Percentiles rank a stretch among this genome's conserved stretches.
Conservation (phyloP, 2,113 vertebrate genomes). For the Phylloscopus whistleri region DNA sequence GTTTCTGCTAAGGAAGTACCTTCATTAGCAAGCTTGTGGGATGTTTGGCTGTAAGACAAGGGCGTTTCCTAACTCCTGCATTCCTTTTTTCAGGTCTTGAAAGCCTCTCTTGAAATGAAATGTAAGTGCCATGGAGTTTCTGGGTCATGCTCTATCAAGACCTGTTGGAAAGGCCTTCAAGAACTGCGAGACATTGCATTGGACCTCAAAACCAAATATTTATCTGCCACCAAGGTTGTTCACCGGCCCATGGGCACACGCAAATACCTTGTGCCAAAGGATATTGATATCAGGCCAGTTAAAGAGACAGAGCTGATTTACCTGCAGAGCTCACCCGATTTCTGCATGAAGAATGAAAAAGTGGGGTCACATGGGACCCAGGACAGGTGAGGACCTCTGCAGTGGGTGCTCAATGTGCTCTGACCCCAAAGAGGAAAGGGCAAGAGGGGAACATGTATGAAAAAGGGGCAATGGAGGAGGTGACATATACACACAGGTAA, state of each 20-base stretch:
- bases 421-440: background rate
- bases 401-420: background rate
- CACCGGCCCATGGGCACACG: constrained; percentile 93
- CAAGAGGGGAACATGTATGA: background rate
- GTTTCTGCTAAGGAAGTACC: background rate
- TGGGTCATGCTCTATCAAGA: constrained; percentile 96
- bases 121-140: constrained; percentile 99
- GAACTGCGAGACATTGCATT: constrained; percentile 89
- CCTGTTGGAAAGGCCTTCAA: constrained; percentile 95
- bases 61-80: background rate
- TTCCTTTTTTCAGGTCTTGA: constrained; percentile 80
- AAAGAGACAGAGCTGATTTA: constrained; percentile 96
- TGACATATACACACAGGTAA: background rate
- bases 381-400: constrained; percentile 82
- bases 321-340: constrained; percentile 94
- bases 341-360: constrained; percentile 92
- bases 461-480: background rate
- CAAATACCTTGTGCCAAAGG: constrained; percentile 97
- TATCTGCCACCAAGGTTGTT: constrained; percentile 96
- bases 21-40: background rate
- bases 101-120: constrained; percentile 91
- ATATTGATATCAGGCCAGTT: constrained; percentile 94
- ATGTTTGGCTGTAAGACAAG: background rate
- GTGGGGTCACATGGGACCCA: constrained; percentile 93
- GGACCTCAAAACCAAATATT: constrained; percentile 94